Evolutionary conservation across 2,888 invertebrate genomes (phyloP).

Genomic region (Drosophila gaucha): DNA sequence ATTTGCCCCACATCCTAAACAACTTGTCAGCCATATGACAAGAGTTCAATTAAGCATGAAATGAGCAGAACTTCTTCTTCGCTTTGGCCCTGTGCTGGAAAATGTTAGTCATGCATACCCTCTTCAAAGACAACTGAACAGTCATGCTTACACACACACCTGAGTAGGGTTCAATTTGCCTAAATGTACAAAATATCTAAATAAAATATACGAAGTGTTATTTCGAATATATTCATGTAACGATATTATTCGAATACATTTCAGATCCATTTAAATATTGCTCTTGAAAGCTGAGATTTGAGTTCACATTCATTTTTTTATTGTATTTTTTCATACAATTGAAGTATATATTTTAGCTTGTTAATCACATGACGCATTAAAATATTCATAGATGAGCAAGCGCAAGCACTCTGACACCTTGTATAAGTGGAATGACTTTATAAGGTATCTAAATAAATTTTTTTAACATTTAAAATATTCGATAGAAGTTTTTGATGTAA

Average conservation of each 20-base stretch:
- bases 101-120: conserved; percentile 26
- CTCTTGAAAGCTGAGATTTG: background rate
- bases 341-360: background rate
- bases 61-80: conserved; percentile 17
- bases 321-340: background rate
- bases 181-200: conserved; percentile 15
- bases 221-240: background rate
- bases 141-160: conserved; percentile 27
- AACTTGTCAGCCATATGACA: conserved; percentile 39
- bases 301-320: background rate
- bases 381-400: background rate
- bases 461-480: too few species aligned
- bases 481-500: too few species aligned
- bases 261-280: background rate
- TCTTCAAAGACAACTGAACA: conserved; percentile 40
- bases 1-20: conserved; percentile 44
- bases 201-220: conserved; percentile 39
- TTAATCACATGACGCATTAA: conserved; percentile 4
- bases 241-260: background rate
- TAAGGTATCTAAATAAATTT: background rate
- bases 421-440: background rate
- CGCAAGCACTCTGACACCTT: background rate
- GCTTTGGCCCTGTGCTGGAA: conserved; percentile 2
- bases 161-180: conserved; percentile 50
- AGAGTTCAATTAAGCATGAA: conserved; percentile 57